Evolutionary conservation across 2,888 invertebrate genomes (phyloP).

Genomic region (Pogonocherus hispidulus): DNA sequence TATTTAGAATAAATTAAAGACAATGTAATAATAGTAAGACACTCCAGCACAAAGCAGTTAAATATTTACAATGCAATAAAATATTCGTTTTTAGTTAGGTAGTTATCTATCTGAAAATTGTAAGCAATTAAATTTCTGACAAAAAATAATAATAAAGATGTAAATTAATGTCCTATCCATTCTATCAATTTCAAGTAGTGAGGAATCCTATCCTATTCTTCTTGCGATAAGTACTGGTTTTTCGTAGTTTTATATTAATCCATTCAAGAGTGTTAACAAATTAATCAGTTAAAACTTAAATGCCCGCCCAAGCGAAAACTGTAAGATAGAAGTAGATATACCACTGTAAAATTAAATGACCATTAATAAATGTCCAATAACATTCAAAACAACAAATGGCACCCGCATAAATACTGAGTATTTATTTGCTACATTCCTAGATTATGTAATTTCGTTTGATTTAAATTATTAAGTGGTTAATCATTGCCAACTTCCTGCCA

Average conservation of each 20-base stretch:
- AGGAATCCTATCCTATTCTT: too few species aligned
- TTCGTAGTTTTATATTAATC: background rate
- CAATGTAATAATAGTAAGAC: background rate
- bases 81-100: background rate
- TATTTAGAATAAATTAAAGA: too few species aligned
- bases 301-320: background rate
- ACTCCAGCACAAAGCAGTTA: background rate
- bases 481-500: background rate
- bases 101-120: too few species aligned
- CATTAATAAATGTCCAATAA: background rate
- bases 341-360: background rate
- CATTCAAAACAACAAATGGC: constrained; percentile 9
- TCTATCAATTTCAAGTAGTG: too few species aligned
- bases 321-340: background rate
- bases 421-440: background rate
- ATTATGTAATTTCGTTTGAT: background rate
- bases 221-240: too few species aligned
- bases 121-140: too few species aligned
- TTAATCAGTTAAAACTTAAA: background rate
- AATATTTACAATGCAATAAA: background rate
- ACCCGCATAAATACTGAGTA: background rate
- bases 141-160: too few species aligned
- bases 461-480: constrained; percentile 17
- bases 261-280: background rate
- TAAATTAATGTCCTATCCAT: too few species aligned